Evolutionary conservation across 2,888 invertebrate species (phyloP), one percentile per base, ranked within the genome.

Genomic region (Cerceris ruficornis): DNA sequence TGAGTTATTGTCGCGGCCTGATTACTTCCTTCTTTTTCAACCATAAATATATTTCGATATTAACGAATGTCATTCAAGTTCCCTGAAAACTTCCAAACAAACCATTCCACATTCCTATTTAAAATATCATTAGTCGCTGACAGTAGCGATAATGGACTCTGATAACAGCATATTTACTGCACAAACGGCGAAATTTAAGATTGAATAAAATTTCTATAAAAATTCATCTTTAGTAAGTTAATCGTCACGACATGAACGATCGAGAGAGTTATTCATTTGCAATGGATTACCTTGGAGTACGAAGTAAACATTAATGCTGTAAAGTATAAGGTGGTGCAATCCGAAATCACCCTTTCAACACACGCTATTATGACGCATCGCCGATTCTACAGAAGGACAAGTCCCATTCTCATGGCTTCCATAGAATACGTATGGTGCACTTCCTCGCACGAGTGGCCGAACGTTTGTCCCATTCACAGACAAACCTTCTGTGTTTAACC

Each of bases 401-500:
- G 77, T 75, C 76, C 75, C 68, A 75, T 71, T 78, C 77, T 69
- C 75, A 69, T 75, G 74, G 61, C 72, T 75, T 75, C 75, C 60
- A 60, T 73, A 79, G 75, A 84, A 82, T 69, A 60, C 67, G 58
- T 70, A 70, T 57, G 68, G 62, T 68, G 72, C 61, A 59, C 69
- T 70, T 82, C 68, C 57, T 83, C 77, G 78, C 82, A 75, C 83
- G 76, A 77, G 57, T 59, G 83, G 78, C 71, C 80, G 75, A 75
- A 64, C 87, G 80, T 87, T 87, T 85, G 86, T 78, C 80, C 81
- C 71, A 84, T 87, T 87, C 85, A 83, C 59, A 50, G 50, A 52
- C 75, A 75, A 67, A 69, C 79, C 73, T 79, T 82, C 84, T 88
- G 82, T 87, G 86, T 87, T 87, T 88, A 85, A 87, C 87, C 88